Conservation (phyloP, 2,113 vertebrate genomes). For the Corythaixoides concolor region DNA sequence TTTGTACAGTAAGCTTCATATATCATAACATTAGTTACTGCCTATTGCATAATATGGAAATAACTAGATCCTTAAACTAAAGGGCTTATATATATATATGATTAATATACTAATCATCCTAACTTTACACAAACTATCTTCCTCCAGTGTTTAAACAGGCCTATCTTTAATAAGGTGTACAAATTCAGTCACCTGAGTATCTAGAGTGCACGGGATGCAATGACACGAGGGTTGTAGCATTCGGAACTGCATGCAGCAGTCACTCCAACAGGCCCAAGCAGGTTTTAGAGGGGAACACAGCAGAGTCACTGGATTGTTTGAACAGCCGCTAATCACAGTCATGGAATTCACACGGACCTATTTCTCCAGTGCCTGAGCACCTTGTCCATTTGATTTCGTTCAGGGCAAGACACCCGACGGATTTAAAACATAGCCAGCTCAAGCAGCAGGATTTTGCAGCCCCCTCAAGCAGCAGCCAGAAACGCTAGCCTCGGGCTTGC, state of each 20-base stretch:
- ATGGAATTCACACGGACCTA: background rate
- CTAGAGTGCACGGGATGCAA: background rate
- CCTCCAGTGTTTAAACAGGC: background rate
- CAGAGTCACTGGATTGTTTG: background rate
- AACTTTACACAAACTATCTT: too few relatives aligned
- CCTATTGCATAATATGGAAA: background rate
- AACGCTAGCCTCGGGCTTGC: background rate
- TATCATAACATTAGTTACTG: background rate
- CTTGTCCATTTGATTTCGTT: background rate
- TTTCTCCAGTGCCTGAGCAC: background rate
- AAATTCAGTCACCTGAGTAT: background rate
- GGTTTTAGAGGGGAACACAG: background rate
- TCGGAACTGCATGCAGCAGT: background rate
- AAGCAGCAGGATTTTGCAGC: background rate
- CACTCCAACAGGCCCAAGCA: background rate
- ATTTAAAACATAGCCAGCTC: background rate
- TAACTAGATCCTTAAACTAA: background rate
- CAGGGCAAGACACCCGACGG: background rate
- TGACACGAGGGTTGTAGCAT: background rate
- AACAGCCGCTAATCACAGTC: background rate
- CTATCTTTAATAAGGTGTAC: background rate
- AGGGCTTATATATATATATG: background rate
- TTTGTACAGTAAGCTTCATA: background rate
- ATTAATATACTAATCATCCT: too few relatives aligned
- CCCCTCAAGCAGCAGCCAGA: background rate